Evolutionary conservation across 2,888 invertebrate species (phyloP).

Genomic region (Galeopsomyia nigrocyanea): DNA sequence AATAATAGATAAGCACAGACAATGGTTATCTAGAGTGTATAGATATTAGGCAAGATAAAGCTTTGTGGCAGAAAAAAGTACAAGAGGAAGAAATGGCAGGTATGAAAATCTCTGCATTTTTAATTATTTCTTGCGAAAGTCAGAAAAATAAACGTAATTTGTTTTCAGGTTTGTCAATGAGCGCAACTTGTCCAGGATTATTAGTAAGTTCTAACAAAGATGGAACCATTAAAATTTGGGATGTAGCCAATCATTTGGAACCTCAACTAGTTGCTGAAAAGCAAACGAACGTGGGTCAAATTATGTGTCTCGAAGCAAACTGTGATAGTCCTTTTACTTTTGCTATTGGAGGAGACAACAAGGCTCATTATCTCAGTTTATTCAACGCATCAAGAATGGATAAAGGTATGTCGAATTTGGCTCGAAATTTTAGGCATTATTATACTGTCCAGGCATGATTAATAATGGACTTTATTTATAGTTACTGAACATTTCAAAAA

Average conservation of each 20-base stretch:
- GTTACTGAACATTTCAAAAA: constrained; percentile 56
- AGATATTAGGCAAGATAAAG: constrained; percentile 71
- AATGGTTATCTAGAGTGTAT: constrained; percentile 72
- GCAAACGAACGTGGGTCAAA: constrained; percentile 75
- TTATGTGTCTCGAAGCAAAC: constrained; percentile 81
- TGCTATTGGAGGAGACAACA: constrained; percentile 88
- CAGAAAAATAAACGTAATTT: constrained; percentile 16
- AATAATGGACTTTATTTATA: constrained; percentile 39
- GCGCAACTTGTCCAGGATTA: constrained; percentile 80
- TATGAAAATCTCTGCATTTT: constrained; percentile 50
- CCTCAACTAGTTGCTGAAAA: constrained; percentile 59
- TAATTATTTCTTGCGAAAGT: constrained; percentile 1
- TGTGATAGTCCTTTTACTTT: constrained; percentile 88
- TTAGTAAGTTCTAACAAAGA: constrained; percentile 86
- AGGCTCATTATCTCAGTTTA: constrained; percentile 80
- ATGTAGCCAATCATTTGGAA: constrained; percentile 67
- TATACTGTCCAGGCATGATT: not conserved
- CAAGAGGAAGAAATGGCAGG: constrained; percentile 91
- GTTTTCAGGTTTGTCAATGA: constrained; percentile 77
- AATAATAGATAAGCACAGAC: constrained; percentile 70
- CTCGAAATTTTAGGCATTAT: not conserved
- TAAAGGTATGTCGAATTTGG: constrained; percentile 69
- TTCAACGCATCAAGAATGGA: constrained; percentile 75
- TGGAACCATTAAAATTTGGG: constrained; percentile 90
- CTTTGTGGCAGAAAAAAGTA: constrained; percentile 80